Conservation (phyloP, 2,113 vertebrate species). For the Petrocephalus zakoni region DNA sequence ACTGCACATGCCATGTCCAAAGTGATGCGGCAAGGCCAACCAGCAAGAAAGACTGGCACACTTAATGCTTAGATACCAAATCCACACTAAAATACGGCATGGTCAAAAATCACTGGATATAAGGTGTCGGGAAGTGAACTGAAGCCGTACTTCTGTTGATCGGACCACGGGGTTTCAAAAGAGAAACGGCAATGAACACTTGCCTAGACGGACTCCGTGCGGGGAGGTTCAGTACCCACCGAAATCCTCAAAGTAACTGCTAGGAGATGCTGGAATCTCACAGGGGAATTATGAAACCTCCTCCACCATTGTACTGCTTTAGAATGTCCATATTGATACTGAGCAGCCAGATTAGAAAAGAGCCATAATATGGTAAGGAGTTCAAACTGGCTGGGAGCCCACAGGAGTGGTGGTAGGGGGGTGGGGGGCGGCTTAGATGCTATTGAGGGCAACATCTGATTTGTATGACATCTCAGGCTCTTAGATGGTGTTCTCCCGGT, state of each 20-base stretch:
- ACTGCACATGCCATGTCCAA: too few relatives aligned
- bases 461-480: background rate
- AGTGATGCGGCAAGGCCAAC: background rate
- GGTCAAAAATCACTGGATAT: background rate
- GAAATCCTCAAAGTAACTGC: background rate
- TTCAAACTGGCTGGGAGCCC: background rate
- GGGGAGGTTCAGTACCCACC: background rate
- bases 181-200: background rate
- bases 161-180: background rate
- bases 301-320: background rate
- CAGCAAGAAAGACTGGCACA: background rate
- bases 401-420: background rate
- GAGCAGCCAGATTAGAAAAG: background rate
- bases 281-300: background rate
- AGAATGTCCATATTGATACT: background rate
- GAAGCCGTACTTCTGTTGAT: background rate
- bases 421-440: background rate
- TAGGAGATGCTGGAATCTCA: background rate
- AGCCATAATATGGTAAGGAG: background rate
- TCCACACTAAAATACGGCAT: background rate
- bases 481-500: background rate
- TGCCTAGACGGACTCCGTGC: background rate
- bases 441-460: background rate
- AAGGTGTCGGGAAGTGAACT: background rate
- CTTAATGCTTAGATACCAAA: background rate